Evolutionary conservation across 1,140 invertebrate species (phyloP).

Genomic region (Palaemon carinicauda): DNA sequence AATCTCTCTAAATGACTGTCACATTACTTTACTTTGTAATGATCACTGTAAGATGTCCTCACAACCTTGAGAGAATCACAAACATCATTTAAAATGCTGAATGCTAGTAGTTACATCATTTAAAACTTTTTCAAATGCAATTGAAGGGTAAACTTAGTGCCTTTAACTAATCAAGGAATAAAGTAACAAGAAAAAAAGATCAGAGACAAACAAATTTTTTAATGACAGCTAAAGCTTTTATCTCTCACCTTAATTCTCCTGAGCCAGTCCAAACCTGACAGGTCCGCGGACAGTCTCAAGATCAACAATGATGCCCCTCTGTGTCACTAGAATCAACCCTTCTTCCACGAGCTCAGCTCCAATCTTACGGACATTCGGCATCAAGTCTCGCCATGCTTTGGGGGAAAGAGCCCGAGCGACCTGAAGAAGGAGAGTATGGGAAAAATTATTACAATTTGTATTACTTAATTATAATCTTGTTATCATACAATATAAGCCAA

Average conservation of each 20-base stretch:
- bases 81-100: too few relatives aligned
- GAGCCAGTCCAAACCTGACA: conserved; percentile 42
- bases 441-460: too few relatives aligned
- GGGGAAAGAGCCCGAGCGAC: conserved; percentile 44
- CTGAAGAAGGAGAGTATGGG: conserved; percentile 26
- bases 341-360: conserved; percentile 39
- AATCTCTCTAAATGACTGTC: too few relatives aligned
- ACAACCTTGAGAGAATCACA: too few relatives aligned
- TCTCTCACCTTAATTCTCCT: conserved; percentile 12
- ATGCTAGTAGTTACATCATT: too few relatives aligned
- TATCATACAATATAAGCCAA: too few relatives aligned
- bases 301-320: conserved; percentile 44
- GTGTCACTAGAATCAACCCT: conserved; percentile 37
- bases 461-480: too few relatives aligned
- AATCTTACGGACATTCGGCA: conserved; percentile 47
- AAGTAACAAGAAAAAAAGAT: neutral
- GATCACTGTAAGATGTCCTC: too few relatives aligned
- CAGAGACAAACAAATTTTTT: neutral
- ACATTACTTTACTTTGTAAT: too few relatives aligned
- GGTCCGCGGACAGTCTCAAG: conserved; percentile 27
- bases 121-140: too few relatives aligned
- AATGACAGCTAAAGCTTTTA: neutral
- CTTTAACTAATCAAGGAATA: too few relatives aligned
- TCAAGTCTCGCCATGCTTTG: conserved; percentile 39
- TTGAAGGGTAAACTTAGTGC: too few relatives aligned